Evolutionary conservation across 2,888 invertebrate genomes (phyloP).

Genomic region (Drosophila mercatorum): DNA sequence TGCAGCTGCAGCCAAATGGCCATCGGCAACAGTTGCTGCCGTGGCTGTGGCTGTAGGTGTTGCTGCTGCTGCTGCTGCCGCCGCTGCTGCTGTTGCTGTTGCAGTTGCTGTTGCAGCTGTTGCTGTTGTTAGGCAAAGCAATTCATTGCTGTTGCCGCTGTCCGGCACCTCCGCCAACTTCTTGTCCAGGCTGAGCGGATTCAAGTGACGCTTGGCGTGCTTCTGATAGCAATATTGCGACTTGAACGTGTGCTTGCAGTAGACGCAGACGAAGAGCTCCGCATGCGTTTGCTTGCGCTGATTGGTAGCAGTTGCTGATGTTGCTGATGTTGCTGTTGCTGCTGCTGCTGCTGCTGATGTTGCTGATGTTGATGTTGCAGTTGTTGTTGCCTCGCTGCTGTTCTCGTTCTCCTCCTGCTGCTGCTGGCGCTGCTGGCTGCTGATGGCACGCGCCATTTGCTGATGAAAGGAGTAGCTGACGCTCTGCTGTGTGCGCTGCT

Average conservation of each 20-base stretch:
- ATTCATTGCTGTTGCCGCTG: slow-evolving; percentile 19
- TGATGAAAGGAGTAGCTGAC: slow-evolving; percentile 84
- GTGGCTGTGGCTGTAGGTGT: neutral
- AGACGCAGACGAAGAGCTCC: slow-evolving; percentile 88
- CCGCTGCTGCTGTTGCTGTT: neutral
- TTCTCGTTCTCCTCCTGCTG: slow-evolving; percentile 64
- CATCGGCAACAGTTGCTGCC: neutral
- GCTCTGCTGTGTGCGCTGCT: slow-evolving; percentile 83
- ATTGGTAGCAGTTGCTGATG: slow-evolving; percentile 30
- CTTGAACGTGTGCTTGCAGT: slow-evolving; percentile 92
- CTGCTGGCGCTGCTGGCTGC: slow-evolving; percentile 82
- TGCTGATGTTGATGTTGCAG: slow-evolving; percentile 33
- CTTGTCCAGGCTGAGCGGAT: slow-evolving; percentile 86
- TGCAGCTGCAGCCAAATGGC: slow-evolving; percentile 48
- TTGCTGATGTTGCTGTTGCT: slow-evolving; percentile 39
- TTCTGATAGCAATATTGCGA: slow-evolving; percentile 95
- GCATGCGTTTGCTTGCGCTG: slow-evolving; percentile 44
- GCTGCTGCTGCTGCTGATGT: slow-evolving; percentile 56
- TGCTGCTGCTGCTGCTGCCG: slow-evolving; percentile 5
- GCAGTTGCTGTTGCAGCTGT: neutral
- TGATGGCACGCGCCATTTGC: slow-evolving; percentile 84
- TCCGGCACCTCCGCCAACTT: slow-evolving; percentile 35
- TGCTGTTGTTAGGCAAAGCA: neutral
- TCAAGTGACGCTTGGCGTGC: slow-evolving; percentile 89
- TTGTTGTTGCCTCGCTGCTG: slow-evolving; percentile 60